Base-by-base conservation (phyloP, 2,797 vertebrate species). In the Sebastiscus tertius region DNA sequence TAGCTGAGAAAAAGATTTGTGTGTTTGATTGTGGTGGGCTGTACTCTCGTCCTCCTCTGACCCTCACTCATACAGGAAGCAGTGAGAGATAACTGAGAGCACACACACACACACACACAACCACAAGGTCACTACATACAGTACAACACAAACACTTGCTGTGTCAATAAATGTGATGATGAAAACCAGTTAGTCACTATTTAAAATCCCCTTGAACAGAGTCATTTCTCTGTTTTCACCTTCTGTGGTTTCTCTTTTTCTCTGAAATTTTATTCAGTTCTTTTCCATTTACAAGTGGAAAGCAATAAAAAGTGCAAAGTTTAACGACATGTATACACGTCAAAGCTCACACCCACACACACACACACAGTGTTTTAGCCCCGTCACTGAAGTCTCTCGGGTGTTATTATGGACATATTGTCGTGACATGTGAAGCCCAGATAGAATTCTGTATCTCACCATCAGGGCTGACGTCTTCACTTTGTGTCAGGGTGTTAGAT, bases 221-320 rank as follows among this genome's bases (percentile, higher is more conserved):
- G 16, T 71, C 8, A 26, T 36, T 81, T 79, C 56, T 71, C 56
- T 73, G 55, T 4, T 49, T 8, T 61, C 12, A 13, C 4, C 24
- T 26, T 55, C 27, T 72, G 29, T 33, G 24, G 31, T 73, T 63
- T 72, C 36, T 39, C n/a, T 31, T 13, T 76, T 36, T 5, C 55
- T 69, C 26, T 77, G 52, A 20, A 63, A 49, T 39, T 3, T 39
- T 36, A 0, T 10, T 54, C 49, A 2, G 1, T 3, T 3, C 59
- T 69, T 72, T 31, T 29, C 46, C 54, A 61, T 55, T 79, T 2
- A 13, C 18, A 70, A 29, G 26, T 55, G 11, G 8, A 31, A 29
- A 10, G 9, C 24, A 67, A 66, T 79, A 77, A 81, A 85, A 80
- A 74, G 79, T 62, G 11, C 71, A 84, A 74, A 81, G 68, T 69